A percentile compares a stretch with the other conserved stretches of the same genome.
Conservation (phyloP, 2,797 vertebrate species). For the Tenualosa ilisha region DNA sequence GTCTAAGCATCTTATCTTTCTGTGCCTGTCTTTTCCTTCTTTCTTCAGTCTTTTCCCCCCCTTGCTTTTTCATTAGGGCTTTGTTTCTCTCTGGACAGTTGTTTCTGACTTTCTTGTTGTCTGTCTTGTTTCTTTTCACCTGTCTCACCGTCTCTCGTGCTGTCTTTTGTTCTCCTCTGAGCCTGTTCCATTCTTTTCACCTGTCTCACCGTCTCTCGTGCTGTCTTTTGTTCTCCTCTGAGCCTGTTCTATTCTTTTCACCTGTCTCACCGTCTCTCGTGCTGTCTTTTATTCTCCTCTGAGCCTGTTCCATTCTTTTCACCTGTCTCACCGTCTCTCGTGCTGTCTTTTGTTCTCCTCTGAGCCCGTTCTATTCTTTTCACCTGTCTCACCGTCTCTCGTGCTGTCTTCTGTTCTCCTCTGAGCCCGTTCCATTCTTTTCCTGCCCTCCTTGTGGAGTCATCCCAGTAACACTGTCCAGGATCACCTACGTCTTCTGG, state of each 20-base stretch:
- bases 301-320: neutral
- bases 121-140: neutral
- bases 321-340: too few relatives aligned
- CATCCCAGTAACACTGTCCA: neutral
- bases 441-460: neutral
- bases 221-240: neutral
- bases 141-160: neutral
- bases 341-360: neutral
- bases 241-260: constrained; percentile 8
- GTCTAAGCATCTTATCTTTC: neutral
- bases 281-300: neutral
- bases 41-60: neutral
- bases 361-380: too few relatives aligned
- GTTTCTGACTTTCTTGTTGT: neutral
- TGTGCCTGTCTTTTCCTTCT: neutral
- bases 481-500: constrained; percentile 26
- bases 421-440: constrained; percentile 4
- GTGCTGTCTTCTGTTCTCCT: neutral
- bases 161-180: neutral
- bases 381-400: neutral
- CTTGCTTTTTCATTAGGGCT: neutral
- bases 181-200: constrained; percentile 3
- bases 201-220: too few relatives aligned
- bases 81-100: neutral
- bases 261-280: neutral